Base-by-base conservation (phyloP, 2,113 vertebrate genomes). In the Potamarius usumacintae region DNA sequence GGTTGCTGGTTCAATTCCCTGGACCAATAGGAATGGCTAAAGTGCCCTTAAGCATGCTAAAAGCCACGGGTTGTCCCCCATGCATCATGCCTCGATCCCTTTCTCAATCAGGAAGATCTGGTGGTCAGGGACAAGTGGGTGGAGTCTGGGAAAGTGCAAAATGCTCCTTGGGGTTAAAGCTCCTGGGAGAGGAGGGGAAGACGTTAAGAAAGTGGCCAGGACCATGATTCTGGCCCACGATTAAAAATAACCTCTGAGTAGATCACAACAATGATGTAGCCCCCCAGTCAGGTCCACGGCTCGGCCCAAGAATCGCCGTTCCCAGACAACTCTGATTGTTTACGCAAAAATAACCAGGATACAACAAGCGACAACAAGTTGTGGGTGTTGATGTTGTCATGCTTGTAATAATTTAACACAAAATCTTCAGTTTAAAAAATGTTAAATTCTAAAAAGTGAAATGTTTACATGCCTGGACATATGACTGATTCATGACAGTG, bases 91-190 rank as follows among this genome's bases (percentile, higher is more conserved):
- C 74, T 77, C 91, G 87, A 91, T 88, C 90, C 63, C 86, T 86
- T 92, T 71, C 74, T 90, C 74, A 89, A 89, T 93, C 92, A 90
- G 88, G 91, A 93, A 92, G 91, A 91, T 88, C 90, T 89, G 88
- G 53, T 89, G 85, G 67, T 88, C 91, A 88, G 81, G 69, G 55
- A 62, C 79, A 69, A 91, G 90, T 93, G 93, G 95, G 95, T 95
- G 95, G 94, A 94, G 95, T 93, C 95, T 96, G 95, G 95, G 95
- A 96, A 95, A 95, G 94, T 90, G 94, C 92, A 89, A 94, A 93
- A 87, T 85, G 81, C 85, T 93, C 89, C 82, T 85, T 30, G 17
- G 88, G 90, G 82, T 50, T 17, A 79, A 90, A 91, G 71, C 81
- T 90, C 94, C 81, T 91, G 82, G 90, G 95, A 95, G 91, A 92